Evolutionary conservation across 1,140 invertebrate genomes (phyloP).

Genomic region (Brachystomella parvula): DNA sequence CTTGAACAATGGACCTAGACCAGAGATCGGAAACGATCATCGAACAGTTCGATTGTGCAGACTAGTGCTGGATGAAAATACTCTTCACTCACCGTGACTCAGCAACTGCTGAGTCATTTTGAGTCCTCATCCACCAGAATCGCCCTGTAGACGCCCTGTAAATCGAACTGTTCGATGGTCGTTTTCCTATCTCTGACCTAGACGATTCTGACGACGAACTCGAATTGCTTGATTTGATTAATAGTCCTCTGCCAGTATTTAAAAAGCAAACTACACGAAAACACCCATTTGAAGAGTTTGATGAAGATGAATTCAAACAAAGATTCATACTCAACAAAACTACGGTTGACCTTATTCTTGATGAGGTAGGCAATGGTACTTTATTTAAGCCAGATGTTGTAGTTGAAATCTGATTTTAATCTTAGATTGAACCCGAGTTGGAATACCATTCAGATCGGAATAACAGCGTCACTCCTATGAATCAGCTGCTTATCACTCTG

Average conservation of each 20-base stretch:
- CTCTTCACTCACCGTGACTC: too few species aligned
- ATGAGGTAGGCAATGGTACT: neutral
- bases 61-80: too few species aligned
- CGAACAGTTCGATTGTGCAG: too few species aligned
- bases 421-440: conserved; percentile 9
- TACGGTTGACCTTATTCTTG: neutral
- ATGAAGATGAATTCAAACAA: neutral
- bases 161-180: too few species aligned
- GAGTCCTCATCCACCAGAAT: too few species aligned
- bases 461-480: conserved; percentile 12
- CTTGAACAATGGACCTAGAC: too few species aligned
- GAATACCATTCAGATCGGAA: conserved; percentile 2
- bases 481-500: conserved; percentile 9
- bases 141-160: too few species aligned
- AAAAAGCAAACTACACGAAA: neutral
- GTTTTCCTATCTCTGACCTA: too few species aligned
- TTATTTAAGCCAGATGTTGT: neutral
- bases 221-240: neutral
- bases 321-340: neutral
- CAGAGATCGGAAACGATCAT: too few species aligned
- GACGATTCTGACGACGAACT: conserved; percentile 5
- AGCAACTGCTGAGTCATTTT: too few species aligned
- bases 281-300: conserved; percentile 3
- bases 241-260: neutral
- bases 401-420: neutral